A percentile compares a stretch with the other conserved stretches of the same genome.
Evolutionary conservation across 1,140 invertebrate species (phyloP).

Genomic region (Heliconius eleuchia): DNA sequence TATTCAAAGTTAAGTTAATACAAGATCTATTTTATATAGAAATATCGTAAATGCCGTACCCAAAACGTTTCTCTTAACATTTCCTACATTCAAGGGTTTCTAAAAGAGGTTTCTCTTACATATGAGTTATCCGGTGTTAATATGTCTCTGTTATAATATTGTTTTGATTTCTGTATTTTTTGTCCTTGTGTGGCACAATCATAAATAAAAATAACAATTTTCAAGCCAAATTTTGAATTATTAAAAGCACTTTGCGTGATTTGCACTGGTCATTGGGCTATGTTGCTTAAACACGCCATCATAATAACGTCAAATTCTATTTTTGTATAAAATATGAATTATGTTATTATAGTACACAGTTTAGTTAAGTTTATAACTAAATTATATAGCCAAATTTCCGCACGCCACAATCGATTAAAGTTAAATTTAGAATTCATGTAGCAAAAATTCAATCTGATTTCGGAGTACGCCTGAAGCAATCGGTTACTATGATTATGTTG

Average conservation of each 20-base stretch:
- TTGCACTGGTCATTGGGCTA: neutral
- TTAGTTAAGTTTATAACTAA: no score
- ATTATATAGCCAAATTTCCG: neutral
- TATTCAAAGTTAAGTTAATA: no score
- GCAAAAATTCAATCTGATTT: neutral
- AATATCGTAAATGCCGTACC: no score
- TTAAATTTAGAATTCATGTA: neutral
- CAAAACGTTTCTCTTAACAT: no score
- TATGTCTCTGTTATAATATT: neutral
- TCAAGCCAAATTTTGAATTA: neutral
- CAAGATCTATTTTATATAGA: no score
- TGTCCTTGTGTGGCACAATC: neutral
- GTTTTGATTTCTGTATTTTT: neutral
- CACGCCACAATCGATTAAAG: neutral
- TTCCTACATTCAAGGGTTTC: no score
- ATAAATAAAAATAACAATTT: neutral
- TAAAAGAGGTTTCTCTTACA: no score
- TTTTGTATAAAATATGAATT: neutral
- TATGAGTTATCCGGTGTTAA: no score
- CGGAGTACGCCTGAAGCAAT: neutral
- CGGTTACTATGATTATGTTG: constrained; percentile 5
- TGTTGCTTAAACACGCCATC: neutral
- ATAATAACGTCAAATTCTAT: neutral
- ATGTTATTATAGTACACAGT: neutral
- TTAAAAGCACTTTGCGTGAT: neutral